A percentile compares a stretch with the other conserved stretches of the same genome.
These are phyloP conservation scores for Megamerina dolium DNA, from an alignment of 2,888 invertebrate species.

Conservation along the genomic window DNA sequence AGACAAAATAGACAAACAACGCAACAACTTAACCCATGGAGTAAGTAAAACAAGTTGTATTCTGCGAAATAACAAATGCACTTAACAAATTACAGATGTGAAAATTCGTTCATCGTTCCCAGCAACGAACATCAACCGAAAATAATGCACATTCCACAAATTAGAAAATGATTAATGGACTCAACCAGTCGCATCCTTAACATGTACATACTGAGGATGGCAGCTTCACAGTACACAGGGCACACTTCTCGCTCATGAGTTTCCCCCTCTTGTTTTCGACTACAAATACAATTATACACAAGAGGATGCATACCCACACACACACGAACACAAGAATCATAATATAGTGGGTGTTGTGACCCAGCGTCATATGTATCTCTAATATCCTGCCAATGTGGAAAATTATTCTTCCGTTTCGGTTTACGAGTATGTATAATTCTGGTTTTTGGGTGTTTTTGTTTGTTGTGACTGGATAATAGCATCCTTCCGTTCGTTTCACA, in stretches of 20 bases:
- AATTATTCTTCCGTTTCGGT: conserved; percentile 39
- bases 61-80: conserved; percentile 42
- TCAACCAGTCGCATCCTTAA: conserved; percentile 39
- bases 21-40: conserved; percentile 26
- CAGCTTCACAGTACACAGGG: conserved; percentile 24
- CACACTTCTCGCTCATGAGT: too few relatives aligned
- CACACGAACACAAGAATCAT: too few relatives aligned
- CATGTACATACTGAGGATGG: conserved; percentile 3
- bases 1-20: conserved; percentile 14
- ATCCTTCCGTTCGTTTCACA: conserved; percentile 23
- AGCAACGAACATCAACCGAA: not conserved
- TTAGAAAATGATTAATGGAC: conserved; percentile 50
- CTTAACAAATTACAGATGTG: conserved; percentile 51
- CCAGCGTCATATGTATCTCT: too few relatives aligned
- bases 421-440: too few relatives aligned
- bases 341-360: too few relatives aligned
- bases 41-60: too few relatives aligned
- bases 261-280: conserved; percentile 12
- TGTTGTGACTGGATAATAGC: conserved; percentile 34
- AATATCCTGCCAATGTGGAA: conserved; percentile 18
- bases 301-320: conserved; percentile 36
- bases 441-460: conserved; percentile 25
- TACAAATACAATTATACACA: conserved; percentile 38
- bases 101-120: conserved; percentile 28
- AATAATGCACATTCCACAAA: conserved; percentile 48